phyloP scores from a whole-genome alignment of 2,888 invertebrate genomes.

The Eledone cirrhosa region DNA sequence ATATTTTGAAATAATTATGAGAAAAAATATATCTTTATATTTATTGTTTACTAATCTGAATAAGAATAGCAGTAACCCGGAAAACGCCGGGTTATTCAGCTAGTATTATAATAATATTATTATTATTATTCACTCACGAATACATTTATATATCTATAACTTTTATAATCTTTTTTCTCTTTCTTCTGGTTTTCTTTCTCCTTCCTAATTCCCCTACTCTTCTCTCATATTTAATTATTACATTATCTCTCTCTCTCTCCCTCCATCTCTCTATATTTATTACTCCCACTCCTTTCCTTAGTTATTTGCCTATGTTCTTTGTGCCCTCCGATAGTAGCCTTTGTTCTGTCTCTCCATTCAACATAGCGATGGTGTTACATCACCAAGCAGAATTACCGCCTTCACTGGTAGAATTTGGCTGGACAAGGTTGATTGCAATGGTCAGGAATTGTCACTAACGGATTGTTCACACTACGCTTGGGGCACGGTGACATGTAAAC shows the following conservation, averaged over 20 bases:
- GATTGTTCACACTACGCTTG: background rate
- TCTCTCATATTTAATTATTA: too few relatives aligned
- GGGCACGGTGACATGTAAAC: background rate
- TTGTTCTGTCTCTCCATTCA: background rate
- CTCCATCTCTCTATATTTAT: background rate
- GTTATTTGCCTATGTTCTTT: background rate
- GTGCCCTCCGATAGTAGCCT: background rate
- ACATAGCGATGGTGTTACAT: background rate
- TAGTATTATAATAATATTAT: too few relatives aligned
- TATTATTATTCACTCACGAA: too few relatives aligned
- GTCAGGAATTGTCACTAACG: background rate
- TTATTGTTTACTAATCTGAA: too few relatives aligned
- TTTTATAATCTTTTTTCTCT: background rate
- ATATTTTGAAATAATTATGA: too few relatives aligned
- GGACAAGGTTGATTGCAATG: background rate
- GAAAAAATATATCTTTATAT: too few relatives aligned
- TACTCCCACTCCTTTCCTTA: background rate
- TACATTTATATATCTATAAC: background rate
- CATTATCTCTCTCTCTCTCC: background rate
- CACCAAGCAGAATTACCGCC: background rate
- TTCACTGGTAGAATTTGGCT: background rate
- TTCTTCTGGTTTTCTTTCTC: background rate
- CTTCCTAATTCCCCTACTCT: too few relatives aligned
- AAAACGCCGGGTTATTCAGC: too few relatives aligned
- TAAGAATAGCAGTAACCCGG: too few relatives aligned